Conservation (phyloP, 2,113 vertebrate species). For the Corydoras sp. region DNA sequence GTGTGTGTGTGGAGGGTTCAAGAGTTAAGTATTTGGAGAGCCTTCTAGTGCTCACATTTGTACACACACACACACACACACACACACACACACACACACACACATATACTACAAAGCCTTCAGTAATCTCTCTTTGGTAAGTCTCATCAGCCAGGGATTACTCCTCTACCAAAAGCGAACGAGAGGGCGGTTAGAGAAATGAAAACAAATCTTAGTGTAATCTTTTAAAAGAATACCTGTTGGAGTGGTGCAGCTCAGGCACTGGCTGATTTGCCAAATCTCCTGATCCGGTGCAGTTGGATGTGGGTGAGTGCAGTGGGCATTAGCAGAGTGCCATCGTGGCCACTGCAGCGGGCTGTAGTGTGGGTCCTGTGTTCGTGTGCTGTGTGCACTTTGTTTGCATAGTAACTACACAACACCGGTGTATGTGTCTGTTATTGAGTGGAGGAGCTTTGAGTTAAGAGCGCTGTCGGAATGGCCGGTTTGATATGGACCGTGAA, state of each 20-base stretch:
- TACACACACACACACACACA: not conserved
- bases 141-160: conserved; percentile 73
- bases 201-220: conserved; percentile 69
- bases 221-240: conserved; percentile 62
- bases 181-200: conserved; percentile 57
- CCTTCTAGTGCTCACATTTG: conserved; percentile 46
- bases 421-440: not conserved
- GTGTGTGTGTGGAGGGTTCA: not conserved
- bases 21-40: no score
- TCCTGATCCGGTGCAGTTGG: conserved; percentile 70
- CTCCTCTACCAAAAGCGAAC: conserved; percentile 52
- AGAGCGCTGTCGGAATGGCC: conserved; percentile 38
- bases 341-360: not conserved
- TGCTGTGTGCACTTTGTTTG: conserved; percentile 1
- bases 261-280: conserved; percentile 63
- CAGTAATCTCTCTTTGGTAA: conserved; percentile 73
- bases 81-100: conserved; percentile 34
- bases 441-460: conserved; percentile 16
- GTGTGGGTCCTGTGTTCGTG: conserved; percentile 4
- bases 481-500: conserved; percentile 27
- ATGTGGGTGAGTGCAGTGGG: conserved; percentile 44
- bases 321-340: not conserved
- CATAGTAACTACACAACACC: no score
- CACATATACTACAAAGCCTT: conserved; percentile 66
- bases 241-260: conserved; percentile 64